Conservation (phyloP, 2,888 invertebrate genomes). For the Eudemis profundana region DNA sequence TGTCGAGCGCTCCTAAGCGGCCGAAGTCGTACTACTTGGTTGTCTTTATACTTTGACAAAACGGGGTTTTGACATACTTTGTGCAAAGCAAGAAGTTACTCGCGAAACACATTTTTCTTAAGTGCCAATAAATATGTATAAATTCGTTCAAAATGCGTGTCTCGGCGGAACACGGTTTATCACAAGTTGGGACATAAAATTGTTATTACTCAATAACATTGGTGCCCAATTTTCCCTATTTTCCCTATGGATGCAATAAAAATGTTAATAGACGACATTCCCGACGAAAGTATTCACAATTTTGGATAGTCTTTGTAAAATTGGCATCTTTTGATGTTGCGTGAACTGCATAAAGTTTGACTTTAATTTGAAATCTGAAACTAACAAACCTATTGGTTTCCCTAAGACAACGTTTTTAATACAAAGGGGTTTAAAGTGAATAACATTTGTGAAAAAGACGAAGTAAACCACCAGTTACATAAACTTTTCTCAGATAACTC, state of each 20-base stretch:
- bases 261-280: conserved; percentile 59
- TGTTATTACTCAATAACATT: conserved; percentile 48
- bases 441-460: background rate
- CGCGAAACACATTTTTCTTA: background rate
- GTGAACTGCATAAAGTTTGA: background rate
- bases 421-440: background rate
- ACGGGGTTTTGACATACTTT: too few species aligned
- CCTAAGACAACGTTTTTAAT: too few species aligned
- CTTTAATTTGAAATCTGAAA: too few species aligned
- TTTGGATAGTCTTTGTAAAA: background rate
- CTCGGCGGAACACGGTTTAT: conserved; percentile 45
- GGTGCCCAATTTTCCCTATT: conserved; percentile 50
- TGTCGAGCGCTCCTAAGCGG: too few species aligned
- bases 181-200: conserved; percentile 46
- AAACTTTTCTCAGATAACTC: conserved; percentile 3
- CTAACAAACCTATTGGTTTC: too few species aligned
- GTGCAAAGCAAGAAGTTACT: background rate
- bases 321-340: conserved; percentile 8
- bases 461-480: background rate
- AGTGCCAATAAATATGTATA: conserved; percentile 19
- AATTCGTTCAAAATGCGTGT: conserved; percentile 1
- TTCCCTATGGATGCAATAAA: conserved; percentile 58
- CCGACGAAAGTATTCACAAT: conserved; percentile 48
- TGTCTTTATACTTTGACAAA: too few species aligned
- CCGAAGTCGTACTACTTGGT: too few species aligned